Evolutionary conservation across 1,140 invertebrate genomes (phyloP).

Genomic region (Heliconius congener): DNA sequence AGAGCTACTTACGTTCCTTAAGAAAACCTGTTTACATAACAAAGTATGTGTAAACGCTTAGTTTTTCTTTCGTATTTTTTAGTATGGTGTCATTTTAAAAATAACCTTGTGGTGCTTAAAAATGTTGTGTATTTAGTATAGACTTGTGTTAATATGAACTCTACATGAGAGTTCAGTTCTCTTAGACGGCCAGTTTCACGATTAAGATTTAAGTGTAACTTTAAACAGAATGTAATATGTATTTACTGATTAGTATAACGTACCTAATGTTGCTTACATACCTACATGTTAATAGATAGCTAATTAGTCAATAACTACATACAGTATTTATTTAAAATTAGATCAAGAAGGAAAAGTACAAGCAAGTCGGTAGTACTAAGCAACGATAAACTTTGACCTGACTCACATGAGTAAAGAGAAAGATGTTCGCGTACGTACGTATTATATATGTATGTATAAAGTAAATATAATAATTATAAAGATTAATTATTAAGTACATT

Average conservation of each 20-base stretch:
- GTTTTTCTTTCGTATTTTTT: neutral
- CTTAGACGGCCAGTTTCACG: too few relatives aligned
- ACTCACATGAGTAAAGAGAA: slow-evolving; percentile 35
- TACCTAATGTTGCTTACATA: neutral
- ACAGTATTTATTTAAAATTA: slow-evolving; percentile 53
- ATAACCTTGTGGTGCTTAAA: neutral
- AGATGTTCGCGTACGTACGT: neutral
- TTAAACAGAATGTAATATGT: too few relatives aligned
- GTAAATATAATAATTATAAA: neutral
- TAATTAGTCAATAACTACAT: neutral
- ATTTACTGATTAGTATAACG: neutral
- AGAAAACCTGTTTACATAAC: slow-evolving; percentile 37
- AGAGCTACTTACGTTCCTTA: slow-evolving; percentile 21
- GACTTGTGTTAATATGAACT: too few relatives aligned
- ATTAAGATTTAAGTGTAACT: too few relatives aligned
- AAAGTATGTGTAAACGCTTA: slow-evolving; percentile 36
- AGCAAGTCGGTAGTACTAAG: slow-evolving; percentile 37
- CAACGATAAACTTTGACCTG: slow-evolving; percentile 62
- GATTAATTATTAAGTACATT: neutral
- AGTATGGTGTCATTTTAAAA: neutral
- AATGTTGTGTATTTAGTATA: neutral
- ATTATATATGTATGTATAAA: neutral
- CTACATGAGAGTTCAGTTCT: too few relatives aligned
- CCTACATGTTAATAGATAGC: neutral
- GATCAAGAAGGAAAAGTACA: slow-evolving; percentile 73